Conservation (phyloP, 2,113 vertebrate species). For the Hypomesus transpacificus region DNA sequence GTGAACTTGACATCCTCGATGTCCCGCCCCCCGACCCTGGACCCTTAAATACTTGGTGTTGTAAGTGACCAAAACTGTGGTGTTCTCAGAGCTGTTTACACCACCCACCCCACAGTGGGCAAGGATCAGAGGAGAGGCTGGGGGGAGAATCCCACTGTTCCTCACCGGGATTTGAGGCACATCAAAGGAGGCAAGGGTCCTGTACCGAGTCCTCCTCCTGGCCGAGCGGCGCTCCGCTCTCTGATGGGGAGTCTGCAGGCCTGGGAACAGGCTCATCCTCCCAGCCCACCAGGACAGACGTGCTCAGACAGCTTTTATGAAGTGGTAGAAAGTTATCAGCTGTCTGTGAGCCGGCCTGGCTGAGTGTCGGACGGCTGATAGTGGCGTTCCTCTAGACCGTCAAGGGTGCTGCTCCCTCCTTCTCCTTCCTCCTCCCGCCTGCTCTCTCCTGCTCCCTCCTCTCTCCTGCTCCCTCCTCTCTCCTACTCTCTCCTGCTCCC, state of each 20-base stretch:
- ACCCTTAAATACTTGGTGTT: conserved; percentile 25
- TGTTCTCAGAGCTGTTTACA: not conserved
- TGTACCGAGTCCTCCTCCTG: too few species aligned
- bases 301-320: conserved; percentile 31
- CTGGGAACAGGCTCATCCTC: conserved; percentile 8
- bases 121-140: not conserved
- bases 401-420: conserved; percentile 58
- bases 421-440: too few species aligned
- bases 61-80: too few species aligned
- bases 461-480: too few species aligned
- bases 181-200: too few species aligned
- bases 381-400: conserved; percentile 60
- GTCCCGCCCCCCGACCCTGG: not conserved
- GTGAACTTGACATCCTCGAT: conserved; percentile 20
- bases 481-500: too few species aligned
- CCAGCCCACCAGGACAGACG: not conserved
- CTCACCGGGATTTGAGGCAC: not conserved
- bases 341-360: conserved; percentile 32
- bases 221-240: not conserved
- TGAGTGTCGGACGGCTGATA: conserved; percentile 80
- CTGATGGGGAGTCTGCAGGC: conserved; percentile 14
- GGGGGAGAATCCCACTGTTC: not conserved
- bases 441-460: too few species aligned
- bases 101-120: not conserved
- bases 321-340: conserved; percentile 34